Evolutionary conservation across 2,888 invertebrate species (phyloP).

Genomic region (Amiota minor): DNA sequence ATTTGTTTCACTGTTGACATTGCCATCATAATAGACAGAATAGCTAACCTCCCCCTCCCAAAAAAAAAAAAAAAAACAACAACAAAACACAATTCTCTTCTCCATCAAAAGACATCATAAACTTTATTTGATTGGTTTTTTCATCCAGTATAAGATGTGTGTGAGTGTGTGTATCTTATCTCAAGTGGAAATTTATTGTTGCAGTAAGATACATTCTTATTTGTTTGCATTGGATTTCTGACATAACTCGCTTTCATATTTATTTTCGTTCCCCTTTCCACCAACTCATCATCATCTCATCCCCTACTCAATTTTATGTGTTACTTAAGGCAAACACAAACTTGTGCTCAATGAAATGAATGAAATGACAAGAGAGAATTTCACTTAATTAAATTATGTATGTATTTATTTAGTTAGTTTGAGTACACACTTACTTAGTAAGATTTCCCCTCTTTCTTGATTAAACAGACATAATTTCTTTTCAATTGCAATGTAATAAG

Average conservation of each 20-base stretch:
- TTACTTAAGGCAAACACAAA: constrained; percentile 55
- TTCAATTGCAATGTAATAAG: constrained; percentile 45
- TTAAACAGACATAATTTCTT: not conserved
- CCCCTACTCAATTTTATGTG: constrained; percentile 39
- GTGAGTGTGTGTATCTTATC: constrained; percentile 45
- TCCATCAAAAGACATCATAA: constrained; percentile 51
- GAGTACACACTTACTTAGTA: too few species aligned
- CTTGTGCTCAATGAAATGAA: constrained; percentile 53
- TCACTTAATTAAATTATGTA: constrained; percentile 60
- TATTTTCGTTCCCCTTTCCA: not conserved
- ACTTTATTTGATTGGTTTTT: constrained; percentile 59
- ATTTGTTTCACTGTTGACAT: constrained; percentile 56
- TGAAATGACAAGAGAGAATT: too few species aligned
- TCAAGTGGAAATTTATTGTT: constrained; percentile 60
- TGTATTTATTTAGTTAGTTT: constrained; percentile 21
- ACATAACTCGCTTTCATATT: constrained; percentile 18
- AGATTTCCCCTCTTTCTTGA: too few species aligned
- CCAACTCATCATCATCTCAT: too few species aligned
- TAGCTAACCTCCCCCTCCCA: not conserved
- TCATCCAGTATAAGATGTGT: not conserved
- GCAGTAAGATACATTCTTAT: constrained; percentile 3
- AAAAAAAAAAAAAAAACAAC: not conserved
- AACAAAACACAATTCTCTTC: not conserved
- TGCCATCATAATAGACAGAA: constrained; percentile 62
- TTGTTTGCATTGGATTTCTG: constrained; percentile 24